Evolutionary conservation across 2,888 invertebrate genomes (phyloP).

Genomic region (Axea sp.): DNA sequence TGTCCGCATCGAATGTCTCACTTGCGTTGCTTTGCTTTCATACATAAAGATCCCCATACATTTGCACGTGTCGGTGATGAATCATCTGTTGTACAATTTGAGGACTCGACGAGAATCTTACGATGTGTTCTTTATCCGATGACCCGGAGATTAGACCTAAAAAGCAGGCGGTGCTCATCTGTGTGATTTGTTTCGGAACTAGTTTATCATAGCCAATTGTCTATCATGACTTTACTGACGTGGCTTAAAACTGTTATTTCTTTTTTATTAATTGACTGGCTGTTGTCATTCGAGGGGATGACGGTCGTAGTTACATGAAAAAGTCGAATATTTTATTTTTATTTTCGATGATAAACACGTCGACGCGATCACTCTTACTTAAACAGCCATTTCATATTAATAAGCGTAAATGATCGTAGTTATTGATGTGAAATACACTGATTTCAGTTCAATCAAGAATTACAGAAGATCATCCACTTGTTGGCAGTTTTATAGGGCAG

Average conservation of each 20-base stretch:
- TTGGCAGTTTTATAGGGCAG: slow-evolving; percentile 28
- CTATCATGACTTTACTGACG: slow-evolving; percentile 45
- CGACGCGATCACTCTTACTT: slow-evolving; percentile 38
- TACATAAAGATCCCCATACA: slow-evolving; percentile 51
- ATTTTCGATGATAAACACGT: slow-evolving; percentile 16
- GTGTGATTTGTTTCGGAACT: slow-evolving; percentile 32
- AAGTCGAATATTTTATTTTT: neutral
- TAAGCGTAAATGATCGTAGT: slow-evolving; percentile 52
- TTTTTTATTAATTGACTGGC: slow-evolving; percentile 52
- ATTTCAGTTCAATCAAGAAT: slow-evolving; percentile 44
- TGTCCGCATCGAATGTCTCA: slow-evolving; percentile 61
- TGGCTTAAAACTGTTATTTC: slow-evolving; percentile 5
- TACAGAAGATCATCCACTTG: slow-evolving; percentile 41
- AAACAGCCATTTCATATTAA: slow-evolving; percentile 55
- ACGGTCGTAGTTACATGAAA: slow-evolving; percentile 7
- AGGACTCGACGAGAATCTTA: slow-evolving; percentile 54
- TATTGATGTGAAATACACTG: slow-evolving; percentile 35
- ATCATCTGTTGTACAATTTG: slow-evolving; percentile 50
- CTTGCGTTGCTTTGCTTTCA: slow-evolving; percentile 41
- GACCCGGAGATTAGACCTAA: slow-evolving; percentile 62
- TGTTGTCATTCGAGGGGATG: slow-evolving; percentile 40
- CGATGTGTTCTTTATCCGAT: slow-evolving; percentile 55
- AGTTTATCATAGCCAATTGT: slow-evolving; percentile 29
- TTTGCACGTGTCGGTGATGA: slow-evolving; percentile 51
- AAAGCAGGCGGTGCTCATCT: slow-evolving; percentile 57